A percentile compares a stretch with the other conserved stretches of the same genome.
Conservation (phyloP, 2,797 vertebrate genomes). For the Gymnothorax javanicus region DNA sequence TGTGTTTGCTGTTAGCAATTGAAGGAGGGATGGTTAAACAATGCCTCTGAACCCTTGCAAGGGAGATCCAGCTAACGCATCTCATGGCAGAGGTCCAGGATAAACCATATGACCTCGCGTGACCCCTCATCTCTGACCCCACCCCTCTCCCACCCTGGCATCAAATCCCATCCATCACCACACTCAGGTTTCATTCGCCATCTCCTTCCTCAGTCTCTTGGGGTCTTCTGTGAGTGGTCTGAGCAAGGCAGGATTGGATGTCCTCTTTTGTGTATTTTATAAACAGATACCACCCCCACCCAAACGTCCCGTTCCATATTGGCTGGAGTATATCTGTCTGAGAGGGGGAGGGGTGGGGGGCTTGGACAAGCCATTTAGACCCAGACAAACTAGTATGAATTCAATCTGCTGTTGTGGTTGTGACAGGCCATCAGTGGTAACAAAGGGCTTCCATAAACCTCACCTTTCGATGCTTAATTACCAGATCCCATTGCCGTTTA, state of each 20-base stretch:
- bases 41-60: too few species aligned
- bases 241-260: conserved; percentile 11
- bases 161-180: conserved; percentile 23
- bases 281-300: neutral
- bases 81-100: too few species aligned
- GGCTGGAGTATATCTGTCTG: conserved; percentile 23
- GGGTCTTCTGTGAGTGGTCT: conserved; percentile 28
- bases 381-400: neutral
- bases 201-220: neutral
- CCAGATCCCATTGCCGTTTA: too few species aligned
- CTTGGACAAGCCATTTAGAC: neutral
- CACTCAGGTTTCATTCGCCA: conserved; percentile 30
- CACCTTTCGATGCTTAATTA: too few species aligned
- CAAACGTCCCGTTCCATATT: neutral
- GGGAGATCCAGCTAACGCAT: too few species aligned
- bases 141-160: neutral
- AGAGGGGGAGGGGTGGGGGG: neutral
- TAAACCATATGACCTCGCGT: too few species aligned
- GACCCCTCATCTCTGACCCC: neutral
- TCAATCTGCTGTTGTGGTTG: neutral
- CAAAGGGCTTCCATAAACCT: too few species aligned
- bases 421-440: too few species aligned
- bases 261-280: conserved; percentile 27
- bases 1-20: too few species aligned
- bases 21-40: too few species aligned